Evolutionary conservation across 2,888 invertebrate species (phyloP).

Genomic region (Vandiemenella viatica): DNA sequence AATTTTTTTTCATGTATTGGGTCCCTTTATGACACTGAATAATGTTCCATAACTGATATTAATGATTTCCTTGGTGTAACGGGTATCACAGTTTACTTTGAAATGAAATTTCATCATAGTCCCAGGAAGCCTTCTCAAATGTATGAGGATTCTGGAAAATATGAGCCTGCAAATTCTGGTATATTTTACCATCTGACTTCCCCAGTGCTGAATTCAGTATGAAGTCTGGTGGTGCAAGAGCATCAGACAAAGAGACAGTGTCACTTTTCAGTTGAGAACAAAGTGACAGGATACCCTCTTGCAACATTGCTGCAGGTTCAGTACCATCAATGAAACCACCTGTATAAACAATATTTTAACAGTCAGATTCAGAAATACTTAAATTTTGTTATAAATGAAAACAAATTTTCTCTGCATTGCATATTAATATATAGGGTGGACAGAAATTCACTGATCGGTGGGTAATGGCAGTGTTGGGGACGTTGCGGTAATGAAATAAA

Average conservation of each 20-base stretch:
- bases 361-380: not conserved
- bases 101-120: no score
- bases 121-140: slow-evolving; percentile 55
- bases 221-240: slow-evolving; percentile 46
- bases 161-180: slow-evolving; percentile 53
- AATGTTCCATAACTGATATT: no score
- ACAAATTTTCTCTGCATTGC: slow-evolving; percentile 1
- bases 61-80: no score
- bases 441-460: no score
- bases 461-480: no score
- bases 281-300: slow-evolving; percentile 34
- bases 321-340: slow-evolving; percentile 22
- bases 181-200: slow-evolving; percentile 46
- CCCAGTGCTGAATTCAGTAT: slow-evolving; percentile 47
- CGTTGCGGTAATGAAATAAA: no score
- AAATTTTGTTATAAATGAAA: not conserved
- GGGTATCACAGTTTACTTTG: no score
- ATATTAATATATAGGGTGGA: not conserved
- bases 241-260: slow-evolving; percentile 43
- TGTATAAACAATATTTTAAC: slow-evolving; percentile 11
- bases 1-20: no score
- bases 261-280: slow-evolving; percentile 40
- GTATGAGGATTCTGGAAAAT: slow-evolving; percentile 48
- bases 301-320: slow-evolving; percentile 24
- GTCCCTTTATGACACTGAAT: no score